A percentile compares a stretch with the other conserved stretches of the same genome.
phyloP scores from a whole-genome alignment of 2,888 invertebrate genomes.

The Hedya salicella region DNA sequence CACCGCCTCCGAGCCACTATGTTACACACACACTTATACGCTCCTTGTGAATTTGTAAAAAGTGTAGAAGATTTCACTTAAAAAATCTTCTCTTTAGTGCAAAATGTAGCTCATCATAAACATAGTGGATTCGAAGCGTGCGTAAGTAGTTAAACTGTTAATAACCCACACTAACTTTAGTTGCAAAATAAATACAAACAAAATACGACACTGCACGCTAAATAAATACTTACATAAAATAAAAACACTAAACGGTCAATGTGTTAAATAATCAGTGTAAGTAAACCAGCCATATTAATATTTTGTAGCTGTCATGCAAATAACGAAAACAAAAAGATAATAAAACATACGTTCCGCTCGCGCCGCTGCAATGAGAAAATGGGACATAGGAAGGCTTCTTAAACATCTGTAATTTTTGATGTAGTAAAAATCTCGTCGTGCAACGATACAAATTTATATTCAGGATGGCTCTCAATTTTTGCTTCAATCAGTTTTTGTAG shows the following conservation, averaged over 20 bases:
- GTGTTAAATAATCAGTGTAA: not conserved
- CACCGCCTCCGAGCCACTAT: conserved; percentile 22
- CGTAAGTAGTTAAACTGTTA: conserved; percentile 30
- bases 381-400: conserved; percentile 56
- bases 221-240: conserved; percentile 38
- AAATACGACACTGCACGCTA: conserved; percentile 40
- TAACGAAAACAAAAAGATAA: conserved; percentile 62
- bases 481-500: conserved; percentile 75
- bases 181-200: conserved; percentile 36
- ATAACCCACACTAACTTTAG: conserved; percentile 15
- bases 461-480: conserved; percentile 75
- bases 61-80: too few relatives aligned
- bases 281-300: conserved; percentile 17
- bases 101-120: not conserved
- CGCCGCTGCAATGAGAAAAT: conserved; percentile 56
- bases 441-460: conserved; percentile 74
- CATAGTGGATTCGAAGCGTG: conserved; percentile 26
- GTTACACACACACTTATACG: not conserved
- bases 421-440: conserved; percentile 67
- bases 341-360: conserved; percentile 72
- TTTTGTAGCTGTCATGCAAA: conserved; percentile 47
- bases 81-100: not conserved
- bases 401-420: conserved; percentile 81
- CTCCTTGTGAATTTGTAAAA: too few relatives aligned
- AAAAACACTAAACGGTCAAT: conserved; percentile 11